A percentile compares a stretch with the other conserved stretches of the same genome.
Evolutionary conservation across 2,888 invertebrate genomes (phyloP).

Genomic region (Zele albiditarsus): DNA sequence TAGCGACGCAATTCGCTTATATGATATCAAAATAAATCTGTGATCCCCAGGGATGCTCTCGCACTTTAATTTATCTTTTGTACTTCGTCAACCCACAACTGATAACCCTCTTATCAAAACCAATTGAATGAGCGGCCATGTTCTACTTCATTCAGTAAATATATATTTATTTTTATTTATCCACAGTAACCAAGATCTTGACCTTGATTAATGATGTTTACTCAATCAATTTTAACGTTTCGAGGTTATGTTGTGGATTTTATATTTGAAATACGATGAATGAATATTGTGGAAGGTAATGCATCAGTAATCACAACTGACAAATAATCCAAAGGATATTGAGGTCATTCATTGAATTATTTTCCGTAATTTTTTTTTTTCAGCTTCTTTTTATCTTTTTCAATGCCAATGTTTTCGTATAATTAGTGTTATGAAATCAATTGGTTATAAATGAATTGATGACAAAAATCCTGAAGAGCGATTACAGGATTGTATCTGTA

Average conservation of each 20-base stretch:
- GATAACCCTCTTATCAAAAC: conserved; percentile 4
- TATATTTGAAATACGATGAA: not conserved
- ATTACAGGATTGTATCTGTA: too few relatives aligned
- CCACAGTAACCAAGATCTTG: not conserved
- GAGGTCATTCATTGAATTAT: not conserved
- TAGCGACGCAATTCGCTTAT: not conserved
- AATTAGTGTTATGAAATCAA: too few relatives aligned
- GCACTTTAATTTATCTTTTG: not conserved
- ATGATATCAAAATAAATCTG: not conserved
- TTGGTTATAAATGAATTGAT: too few relatives aligned
- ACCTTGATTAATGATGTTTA: conserved; percentile 1
- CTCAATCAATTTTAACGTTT: not conserved
- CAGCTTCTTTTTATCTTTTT: not conserved
- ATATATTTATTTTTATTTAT: not conserved
- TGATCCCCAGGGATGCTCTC: not conserved
- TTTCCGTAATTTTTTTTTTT: not conserved
- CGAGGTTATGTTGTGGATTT: not conserved
- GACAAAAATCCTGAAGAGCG: too few relatives aligned
- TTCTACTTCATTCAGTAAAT: not conserved
- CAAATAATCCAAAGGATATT: not conserved
- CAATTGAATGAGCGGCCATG: not conserved
- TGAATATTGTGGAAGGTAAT: conserved; percentile 2
- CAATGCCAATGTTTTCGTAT: not conserved
- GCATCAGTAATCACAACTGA: not conserved
- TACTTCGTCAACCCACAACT: not conserved